A percentile compares a stretch with the other conserved stretches of the same genome.
phyloP scores from a whole-genome alignment of 1,140 invertebrate genomes.

The Bombus turneri region DNA sequence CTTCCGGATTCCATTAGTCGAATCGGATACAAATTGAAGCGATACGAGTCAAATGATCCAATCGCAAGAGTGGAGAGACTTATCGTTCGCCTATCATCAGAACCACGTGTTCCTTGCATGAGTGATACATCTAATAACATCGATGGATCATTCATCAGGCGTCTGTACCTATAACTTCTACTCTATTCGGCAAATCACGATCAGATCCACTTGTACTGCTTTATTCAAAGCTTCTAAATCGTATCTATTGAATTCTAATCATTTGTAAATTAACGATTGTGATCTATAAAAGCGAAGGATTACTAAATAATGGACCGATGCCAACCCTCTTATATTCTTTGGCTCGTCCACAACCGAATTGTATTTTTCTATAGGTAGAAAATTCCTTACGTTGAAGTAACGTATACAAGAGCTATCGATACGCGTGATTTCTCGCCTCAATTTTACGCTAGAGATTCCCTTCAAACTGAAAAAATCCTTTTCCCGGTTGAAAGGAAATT shows the following conservation, averaged over 20 bases:
- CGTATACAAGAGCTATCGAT: too few species aligned
- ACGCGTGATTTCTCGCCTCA: too few species aligned
- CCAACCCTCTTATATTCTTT: too few species aligned
- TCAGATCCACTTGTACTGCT: not conserved
- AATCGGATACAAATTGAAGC: not conserved
- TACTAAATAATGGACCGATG: too few species aligned
- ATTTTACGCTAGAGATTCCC: too few species aligned
- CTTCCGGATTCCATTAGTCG: not conserved
- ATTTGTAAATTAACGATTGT: not conserved
- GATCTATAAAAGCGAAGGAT: too few species aligned
- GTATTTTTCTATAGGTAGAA: too few species aligned
- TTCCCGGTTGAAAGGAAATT: too few species aligned
- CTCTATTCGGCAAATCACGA: not conserved
- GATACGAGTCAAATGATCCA: not conserved
- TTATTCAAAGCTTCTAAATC: not conserved
- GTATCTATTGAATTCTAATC: not conserved
- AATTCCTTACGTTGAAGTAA: too few species aligned
- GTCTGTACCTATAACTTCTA: not conserved
- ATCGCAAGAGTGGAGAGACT: not conserved
- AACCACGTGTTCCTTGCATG: not conserved
- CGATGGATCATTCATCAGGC: constrained; percentile 19
- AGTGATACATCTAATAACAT: constrained; percentile 8
- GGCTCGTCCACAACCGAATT: too few species aligned
- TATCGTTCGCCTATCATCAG: constrained; percentile 13
- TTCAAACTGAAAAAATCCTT: too few species aligned